These are phyloP conservation scores for Polydrusus pterygomalis DNA, from an alignment of 2,888 invertebrate species.

Conservation along the genomic window DNA sequence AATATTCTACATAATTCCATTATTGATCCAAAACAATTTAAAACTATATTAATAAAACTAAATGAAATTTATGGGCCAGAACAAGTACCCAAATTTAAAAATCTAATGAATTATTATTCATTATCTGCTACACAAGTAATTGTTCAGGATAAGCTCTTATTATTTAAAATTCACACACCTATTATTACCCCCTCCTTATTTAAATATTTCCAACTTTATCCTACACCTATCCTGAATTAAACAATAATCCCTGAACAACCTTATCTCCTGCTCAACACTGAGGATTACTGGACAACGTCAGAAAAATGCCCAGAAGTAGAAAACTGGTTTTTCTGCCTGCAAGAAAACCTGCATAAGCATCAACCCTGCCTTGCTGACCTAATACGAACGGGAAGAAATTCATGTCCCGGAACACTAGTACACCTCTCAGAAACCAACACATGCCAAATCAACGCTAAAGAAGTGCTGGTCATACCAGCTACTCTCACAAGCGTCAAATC, in stretches of 20 bases:
- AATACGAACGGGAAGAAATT: constrained; percentile 26
- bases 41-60: background rate
- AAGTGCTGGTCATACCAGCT: background rate
- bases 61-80: background rate
- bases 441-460: constrained; percentile 18
- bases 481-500: background rate
- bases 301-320: constrained; percentile 26
- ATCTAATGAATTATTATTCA: constrained; percentile 8
- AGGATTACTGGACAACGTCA: constrained; percentile 27
- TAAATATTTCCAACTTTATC: constrained; percentile 53
- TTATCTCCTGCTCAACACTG: constrained; percentile 38
- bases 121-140: constrained; percentile 6
- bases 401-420: background rate
- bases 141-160: constrained; percentile 6
- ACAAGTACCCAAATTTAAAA: background rate
- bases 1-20: background rate
- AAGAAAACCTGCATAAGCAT: constrained; percentile 31
- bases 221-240: constrained; percentile 24
- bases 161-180: constrained; percentile 41
- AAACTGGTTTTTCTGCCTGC: constrained; percentile 33
- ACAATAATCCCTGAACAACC: constrained; percentile 27
- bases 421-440: constrained; percentile 24
- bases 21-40: background rate
- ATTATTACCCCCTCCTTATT: background rate
- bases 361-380: constrained; percentile 34